Evolutionary conservation across 2,888 invertebrate genomes (phyloP), one percentile per base, ranked within the genome.

Genomic region (Tetragonula carbonaria): DNA sequence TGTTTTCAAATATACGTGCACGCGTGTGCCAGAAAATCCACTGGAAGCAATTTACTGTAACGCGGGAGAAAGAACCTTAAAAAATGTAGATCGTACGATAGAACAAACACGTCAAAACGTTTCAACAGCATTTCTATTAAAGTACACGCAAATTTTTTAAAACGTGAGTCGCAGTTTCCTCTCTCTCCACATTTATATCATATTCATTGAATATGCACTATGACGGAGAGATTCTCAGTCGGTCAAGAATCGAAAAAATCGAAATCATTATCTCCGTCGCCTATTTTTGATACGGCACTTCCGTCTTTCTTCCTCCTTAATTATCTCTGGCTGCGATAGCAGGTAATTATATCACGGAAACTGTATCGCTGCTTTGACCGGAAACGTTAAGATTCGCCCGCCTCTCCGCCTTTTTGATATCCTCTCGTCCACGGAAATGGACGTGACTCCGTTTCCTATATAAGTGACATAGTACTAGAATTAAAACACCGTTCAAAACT

Each of bases 301-400:
- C 57, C 57, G 57, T 59, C n/a, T 59, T 23, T 14, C 13, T 14
- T 59, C 0, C 51, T 21, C 23, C 57, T 62, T 90, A 91, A 91
- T 93, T 92, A 92, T 93, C 92, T 92, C 86, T 88, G 84, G 90
- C 88, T 87, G 82, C 81, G 91, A 91, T 90, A 90, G 84, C 87
- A 88, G 86, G 90, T 91, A 92, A 93, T 93, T 92, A 92, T 85
- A 87, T 67, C 84, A 88, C 92, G 92, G 92, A 93, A 93, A 90
- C 90, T 92, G 45, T 45, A 45, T 45, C 45, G 45, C 45, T 45
- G 45, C 45, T 45, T 1, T 45, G 28, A 18, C 62, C 57, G 57
- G 57, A 59, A 59, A 59, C n/a, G 14, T 59, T 59, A n/a, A n/a
- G n/a, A 59, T 59, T 59, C n/a, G 57, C 14, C 5, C 4, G 14